A percentile compares a stretch with the other conserved stretches of the same genome.
Conservation (phyloP, 2,888 invertebrate genomes). For the Sminthurinus aureus region DNA sequence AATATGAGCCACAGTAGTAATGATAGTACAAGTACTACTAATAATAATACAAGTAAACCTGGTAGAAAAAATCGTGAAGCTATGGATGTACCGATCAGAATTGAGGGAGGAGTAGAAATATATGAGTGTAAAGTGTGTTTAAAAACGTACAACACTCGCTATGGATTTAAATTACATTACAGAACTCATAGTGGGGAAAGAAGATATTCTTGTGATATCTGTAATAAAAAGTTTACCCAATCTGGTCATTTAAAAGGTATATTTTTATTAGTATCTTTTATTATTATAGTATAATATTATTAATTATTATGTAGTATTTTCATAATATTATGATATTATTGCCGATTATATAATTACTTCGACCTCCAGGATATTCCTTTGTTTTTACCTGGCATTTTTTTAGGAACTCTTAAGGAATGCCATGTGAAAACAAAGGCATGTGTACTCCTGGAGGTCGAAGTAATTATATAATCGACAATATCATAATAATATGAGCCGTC, state of each 20-base stretch:
- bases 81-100: too few relatives aligned
- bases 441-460: neutral
- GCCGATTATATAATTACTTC: neutral
- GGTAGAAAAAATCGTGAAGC: too few relatives aligned
- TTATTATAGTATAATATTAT: too few relatives aligned
- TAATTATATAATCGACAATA: neutral
- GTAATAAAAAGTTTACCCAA: conserved; percentile 23
- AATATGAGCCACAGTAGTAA: neutral
- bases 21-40: neutral
- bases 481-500: too few relatives aligned
- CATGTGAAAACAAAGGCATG: too few relatives aligned
- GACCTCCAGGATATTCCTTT: neutral
- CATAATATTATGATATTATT: neutral
- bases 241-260: conserved; percentile 35
- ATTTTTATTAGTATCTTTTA: neutral
- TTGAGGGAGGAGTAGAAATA: neutral
- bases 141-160: conserved; percentile 18
- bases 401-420: too few relatives aligned
- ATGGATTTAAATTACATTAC: conserved; percentile 27
- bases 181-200: conserved; percentile 9
- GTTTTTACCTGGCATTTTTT: too few relatives aligned
- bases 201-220: conserved; percentile 28
- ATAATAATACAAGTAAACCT: neutral
- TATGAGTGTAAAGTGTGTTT: conserved; percentile 24
- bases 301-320: too few relatives aligned